Percentiles rank a stretch among this genome's conserved stretches.
Conservation (phyloP, 1,140 invertebrate genomes). For the Polyergus mexicanus region DNA sequence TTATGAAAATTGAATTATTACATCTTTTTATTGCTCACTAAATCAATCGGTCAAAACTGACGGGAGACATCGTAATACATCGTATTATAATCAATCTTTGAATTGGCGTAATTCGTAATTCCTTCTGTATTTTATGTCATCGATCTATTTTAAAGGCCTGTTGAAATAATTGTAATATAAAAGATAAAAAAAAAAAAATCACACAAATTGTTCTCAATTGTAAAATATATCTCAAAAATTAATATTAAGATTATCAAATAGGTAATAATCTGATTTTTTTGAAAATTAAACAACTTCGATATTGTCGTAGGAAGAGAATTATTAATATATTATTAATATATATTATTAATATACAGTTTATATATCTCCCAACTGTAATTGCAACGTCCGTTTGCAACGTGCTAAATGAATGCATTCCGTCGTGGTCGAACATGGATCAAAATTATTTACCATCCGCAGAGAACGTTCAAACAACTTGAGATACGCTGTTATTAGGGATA, state of each 20-base stretch:
- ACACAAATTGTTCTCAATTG: neutral
- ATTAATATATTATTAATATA: no score
- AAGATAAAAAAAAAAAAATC: neutral
- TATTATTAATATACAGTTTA: no score
- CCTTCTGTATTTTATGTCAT: neutral
- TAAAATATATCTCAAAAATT: conserved; percentile 1
- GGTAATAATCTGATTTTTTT: neutral
- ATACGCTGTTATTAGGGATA: conserved; percentile 16
- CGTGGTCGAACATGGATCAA: conserved; percentile 41
- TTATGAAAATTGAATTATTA: neutral
- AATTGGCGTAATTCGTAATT: neutral
- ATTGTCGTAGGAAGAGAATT: neutral
- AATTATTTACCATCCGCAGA: conserved; percentile 51
- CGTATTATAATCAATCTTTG: neutral
- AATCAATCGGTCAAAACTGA: neutral
- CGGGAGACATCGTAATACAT: neutral
- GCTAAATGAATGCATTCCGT: conserved; percentile 54
- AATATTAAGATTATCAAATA: neutral
- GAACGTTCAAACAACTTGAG: conserved; percentile 51
- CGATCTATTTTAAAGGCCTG: neutral
- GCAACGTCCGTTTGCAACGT: conserved; percentile 40
- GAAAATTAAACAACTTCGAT: neutral
- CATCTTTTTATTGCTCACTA: no score
- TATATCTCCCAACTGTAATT: conserved; percentile 10
- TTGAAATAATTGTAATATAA: conserved; percentile 13